Percentiles rank a stretch among this genome's conserved stretches.
phyloP scores from a whole-genome alignment of 1,140 invertebrate species.

The Penaeus vannamei region DNA sequence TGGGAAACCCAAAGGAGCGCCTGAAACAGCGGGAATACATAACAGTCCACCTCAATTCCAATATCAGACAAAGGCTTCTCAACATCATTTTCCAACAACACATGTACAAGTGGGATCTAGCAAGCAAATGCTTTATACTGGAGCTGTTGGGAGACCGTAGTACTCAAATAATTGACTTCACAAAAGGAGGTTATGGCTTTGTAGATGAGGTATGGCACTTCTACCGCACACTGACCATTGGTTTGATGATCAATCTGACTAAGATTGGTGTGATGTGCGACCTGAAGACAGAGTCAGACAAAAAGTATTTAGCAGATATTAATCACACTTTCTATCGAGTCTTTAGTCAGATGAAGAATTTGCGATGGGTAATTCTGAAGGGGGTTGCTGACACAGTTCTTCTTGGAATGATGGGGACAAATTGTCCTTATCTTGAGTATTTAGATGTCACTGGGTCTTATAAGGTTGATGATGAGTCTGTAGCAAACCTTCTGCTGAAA shows the following conservation, averaged over 20 bases:
- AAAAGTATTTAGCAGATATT: slow-evolving; percentile 31
- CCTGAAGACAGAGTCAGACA: neutral
- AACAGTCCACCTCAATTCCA: slow-evolving; percentile 6
- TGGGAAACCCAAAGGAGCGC: slow-evolving; percentile 18
- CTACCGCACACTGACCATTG: slow-evolving; percentile 48
- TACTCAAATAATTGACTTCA: slow-evolving; percentile 35
- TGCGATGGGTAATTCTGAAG: slow-evolving; percentile 45
- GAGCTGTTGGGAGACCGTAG: slow-evolving; percentile 43
- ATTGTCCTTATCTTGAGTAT: slow-evolving; percentile 43
- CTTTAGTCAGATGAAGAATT: slow-evolving; percentile 36
- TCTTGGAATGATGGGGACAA: slow-evolving; percentile 28
- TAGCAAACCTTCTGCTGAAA: slow-evolving; percentile 37
- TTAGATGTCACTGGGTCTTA: slow-evolving; percentile 27
- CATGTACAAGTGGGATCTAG: neutral
- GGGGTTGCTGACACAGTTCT: slow-evolving; percentile 41
- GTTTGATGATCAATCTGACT: slow-evolving; percentile 19
- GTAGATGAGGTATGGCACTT: slow-evolving; percentile 50
- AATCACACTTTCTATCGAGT: slow-evolving; percentile 48
- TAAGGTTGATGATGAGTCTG: slow-evolving; percentile 16
- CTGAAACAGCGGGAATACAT: slow-evolving; percentile 35
- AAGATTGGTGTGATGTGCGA: slow-evolving; percentile 42
- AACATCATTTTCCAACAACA: neutral
- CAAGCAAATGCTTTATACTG: slow-evolving; percentile 40
- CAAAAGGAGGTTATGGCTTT: slow-evolving; percentile 12
- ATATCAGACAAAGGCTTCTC: slow-evolving; percentile 32